Evolutionary conservation across 2,888 invertebrate species (phyloP).

Genomic region (Tenodera sinensis): DNA sequence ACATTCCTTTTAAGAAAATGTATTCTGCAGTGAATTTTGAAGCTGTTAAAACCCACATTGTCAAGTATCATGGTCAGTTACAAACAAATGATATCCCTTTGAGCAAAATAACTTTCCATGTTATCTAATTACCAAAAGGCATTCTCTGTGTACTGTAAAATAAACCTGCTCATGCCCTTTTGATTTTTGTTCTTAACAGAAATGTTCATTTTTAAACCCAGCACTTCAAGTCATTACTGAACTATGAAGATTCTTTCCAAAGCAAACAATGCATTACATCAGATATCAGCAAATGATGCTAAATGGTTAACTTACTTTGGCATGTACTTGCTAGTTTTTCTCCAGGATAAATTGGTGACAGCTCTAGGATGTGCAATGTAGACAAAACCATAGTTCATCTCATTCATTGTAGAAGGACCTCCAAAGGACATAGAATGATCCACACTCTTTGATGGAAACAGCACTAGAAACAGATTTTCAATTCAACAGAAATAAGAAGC

Average conservation of each 20-base stretch:
- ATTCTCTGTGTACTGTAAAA: too few relatives aligned
- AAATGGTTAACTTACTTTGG: constrained; percentile 68
- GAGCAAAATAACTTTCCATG: too few relatives aligned
- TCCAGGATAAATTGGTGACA: constrained; percentile 96
- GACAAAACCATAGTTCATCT: constrained; percentile 86
- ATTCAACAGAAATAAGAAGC: not conserved
- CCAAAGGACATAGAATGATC: constrained; percentile 49
- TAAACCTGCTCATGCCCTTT: too few relatives aligned
- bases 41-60: too few relatives aligned
- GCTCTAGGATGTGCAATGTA: constrained; percentile 96
- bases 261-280: too few relatives aligned
- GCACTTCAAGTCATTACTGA: not conserved
- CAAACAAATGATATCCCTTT: too few relatives aligned
- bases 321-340: constrained; percentile 99
- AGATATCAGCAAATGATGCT: not conserved
- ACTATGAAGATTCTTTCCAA: not conserved
- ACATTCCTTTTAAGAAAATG: too few relatives aligned
- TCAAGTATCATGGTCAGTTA: too few relatives aligned
- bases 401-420: constrained; percentile 49
- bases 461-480: constrained; percentile 47
- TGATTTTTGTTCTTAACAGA: too few relatives aligned
- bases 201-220: not conserved
- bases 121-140: too few relatives aligned
- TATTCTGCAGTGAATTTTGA: too few relatives aligned
- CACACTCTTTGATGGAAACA: constrained; percentile 69